Base-by-base conservation (phyloP, 1,140 invertebrate genomes). In the Caenorhabditis remanei region DNA sequence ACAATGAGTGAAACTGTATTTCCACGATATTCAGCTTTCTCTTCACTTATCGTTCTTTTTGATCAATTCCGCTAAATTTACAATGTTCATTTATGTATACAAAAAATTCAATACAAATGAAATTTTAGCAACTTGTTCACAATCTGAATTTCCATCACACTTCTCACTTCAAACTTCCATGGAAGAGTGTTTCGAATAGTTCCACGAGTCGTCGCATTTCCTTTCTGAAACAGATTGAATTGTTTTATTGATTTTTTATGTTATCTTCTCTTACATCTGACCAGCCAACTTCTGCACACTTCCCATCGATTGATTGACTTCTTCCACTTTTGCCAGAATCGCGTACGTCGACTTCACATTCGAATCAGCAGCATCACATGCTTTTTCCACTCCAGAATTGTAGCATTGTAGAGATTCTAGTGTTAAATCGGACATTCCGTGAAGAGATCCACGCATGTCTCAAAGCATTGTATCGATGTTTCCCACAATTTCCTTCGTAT, bases 271-370 rank as follows among this genome's bases (percentile, higher is more conserved):
- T 83, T 40, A 83, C 87, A 89, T 88, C 56, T 89, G 86, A 21
- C 84, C 67, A 16, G 84, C 67, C 8, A 88, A 46, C 21, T 88
- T 79, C 48, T 65, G 50, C 32, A 88, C 67, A 48, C 53, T 55
- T 55, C 67, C 82, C 83, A 89, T 79, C 11, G 55, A 40, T 14
- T 63, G 50, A 55, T 83, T 89, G 6, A 89, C 65, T 85, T 89
- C 88, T 71, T 89, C 88, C 55, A 86, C 87, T 83, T 89, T 89
- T 9, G 88, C 88, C 41, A 89, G 32, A 84, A 89, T 88, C 4
- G 87, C 86, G 58, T 89, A 89, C 19, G 88, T 89, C 8, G 58
- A 48, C 43, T 88, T 89, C 53, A 89, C 83, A 48, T 88, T 85
- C 2, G 83, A 65, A 75, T 89, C 88, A 4, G 87, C 88, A 4